These are phyloP conservation scores for Pseudolycoriella hygida DNA, from an alignment of 2,888 invertebrate species.

Conservation along the genomic window DNA sequence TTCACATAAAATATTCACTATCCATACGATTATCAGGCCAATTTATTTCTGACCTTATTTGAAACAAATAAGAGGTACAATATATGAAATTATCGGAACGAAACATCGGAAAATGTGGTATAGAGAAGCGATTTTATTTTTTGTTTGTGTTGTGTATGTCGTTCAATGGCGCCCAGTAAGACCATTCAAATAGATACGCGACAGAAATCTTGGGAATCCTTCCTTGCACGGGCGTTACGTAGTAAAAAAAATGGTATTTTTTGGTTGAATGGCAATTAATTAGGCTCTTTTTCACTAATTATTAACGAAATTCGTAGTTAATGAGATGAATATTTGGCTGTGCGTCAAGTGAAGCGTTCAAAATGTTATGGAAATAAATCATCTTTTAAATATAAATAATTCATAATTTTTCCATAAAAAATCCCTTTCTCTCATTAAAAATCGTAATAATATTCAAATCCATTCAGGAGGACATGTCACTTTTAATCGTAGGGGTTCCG, in stretches of 20 bases:
- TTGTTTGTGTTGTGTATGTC: background rate
- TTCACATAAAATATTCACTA: constrained; percentile 9
- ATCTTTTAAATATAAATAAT: background rate
- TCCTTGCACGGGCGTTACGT: background rate
- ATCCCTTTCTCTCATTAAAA: background rate
- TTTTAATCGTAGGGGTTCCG: background rate
- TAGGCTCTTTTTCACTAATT: no score
- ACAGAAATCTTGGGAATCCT: constrained; percentile 1
- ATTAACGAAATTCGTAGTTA: no score
- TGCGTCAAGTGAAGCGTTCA: background rate
- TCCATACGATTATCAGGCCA: constrained; percentile 14
- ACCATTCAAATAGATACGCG: background rate
- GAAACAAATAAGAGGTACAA: constrained; percentile 15
- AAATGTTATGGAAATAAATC: background rate
- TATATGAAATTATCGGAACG: constrained; percentile 2
- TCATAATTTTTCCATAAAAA: background rate
- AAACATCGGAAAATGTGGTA: constrained; percentile 4
- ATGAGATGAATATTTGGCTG: background rate
- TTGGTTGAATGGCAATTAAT: no score
- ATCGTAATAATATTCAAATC: background rate
- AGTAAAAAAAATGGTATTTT: no score
- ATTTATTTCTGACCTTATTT: constrained; percentile 17
- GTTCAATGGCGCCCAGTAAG: constrained; percentile 4
- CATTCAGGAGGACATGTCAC: background rate
- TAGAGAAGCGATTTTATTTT: background rate